Base-by-base conservation (phyloP, 2,888 invertebrate genomes). In the Cheilosia soror region DNA sequence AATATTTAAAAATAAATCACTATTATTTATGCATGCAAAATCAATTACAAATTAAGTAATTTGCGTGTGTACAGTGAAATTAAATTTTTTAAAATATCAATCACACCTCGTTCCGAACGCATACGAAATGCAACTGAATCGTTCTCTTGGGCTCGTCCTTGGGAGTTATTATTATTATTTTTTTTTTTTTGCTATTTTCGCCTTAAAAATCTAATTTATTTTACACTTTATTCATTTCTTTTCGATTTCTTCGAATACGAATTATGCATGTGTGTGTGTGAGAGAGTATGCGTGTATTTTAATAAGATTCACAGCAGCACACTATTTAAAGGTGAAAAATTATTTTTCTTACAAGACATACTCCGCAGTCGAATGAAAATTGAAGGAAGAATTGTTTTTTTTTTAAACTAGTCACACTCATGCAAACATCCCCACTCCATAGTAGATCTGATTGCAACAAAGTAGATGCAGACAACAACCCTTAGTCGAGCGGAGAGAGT, bases 81-180 rank as follows among this genome's bases (percentile, higher is more conserved):
- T 20, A n/a, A 47, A 53, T 60, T 60, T 29, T n/a, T 5, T 60
- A 66, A 58, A 47, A 53, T 69, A 76, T 85, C 80, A 80, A 81
- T 85, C 85, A 85, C 85, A 85, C 80, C 89, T 88, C 88, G 86
- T 87, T 88, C 88, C 87, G 88, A 85, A 88, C 88, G 88, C 89
- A 88, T 87, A 88, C 88, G 84, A 88, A 89, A 89, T 89, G 89
- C 89, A 89, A 89, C 89, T 89, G 88, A 89, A 87, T 87, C 87
- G 51, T 49, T 83, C 85, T 87, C 86, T 88, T 85, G 82, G 75
- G 71, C 66, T 79, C 84, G 80, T 87, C 84, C 84, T 84, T 87
- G 85, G 81, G 84, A 66, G 57, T 57, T 69, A 69, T 80, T 75
- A 37, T 11, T 11, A 20, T 20, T 20, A 40, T 77, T 63, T 63